Base-by-base conservation (phyloP, 2,113 vertebrate genomes). In the Reinhardtius hippoglossoides region DNA sequence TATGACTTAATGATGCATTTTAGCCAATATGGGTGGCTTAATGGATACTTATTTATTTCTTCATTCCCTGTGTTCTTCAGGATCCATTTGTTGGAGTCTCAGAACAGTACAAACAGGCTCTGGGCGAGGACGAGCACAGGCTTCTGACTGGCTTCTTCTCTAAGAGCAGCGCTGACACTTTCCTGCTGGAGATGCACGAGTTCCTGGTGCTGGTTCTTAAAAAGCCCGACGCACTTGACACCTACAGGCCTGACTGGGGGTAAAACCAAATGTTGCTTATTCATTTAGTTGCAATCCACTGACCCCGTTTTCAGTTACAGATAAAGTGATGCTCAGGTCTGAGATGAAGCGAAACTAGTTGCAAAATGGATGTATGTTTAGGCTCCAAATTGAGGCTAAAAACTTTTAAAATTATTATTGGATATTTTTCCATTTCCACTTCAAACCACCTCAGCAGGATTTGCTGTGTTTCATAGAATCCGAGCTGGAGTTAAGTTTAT, bases 131-230 rank as follows among this genome's bases (percentile, higher is more conserved):
- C 1, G 68, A 92, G 0, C 76, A 82, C 9, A 89, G 83, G 60
- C 91, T 93, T 37, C 96, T 99, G 48, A 90, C 81, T 6, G 44
- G 78, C 0, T 99, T 96, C 92, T 94, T 97, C 27, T 89, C 93
- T 0, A 94, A 95, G 71, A 83, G 82, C 5, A 90, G 92, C 2
- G 88, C 96, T n/a, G 96, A 98, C 48, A 31, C 67, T 40, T 97
- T 99, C 87, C 91, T 98, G 57, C 88, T 97, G 84, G 96, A 99
- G 90, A 95, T 99, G 78, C 97, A 98, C 0, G 96, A 99, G 83
- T 95, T 98, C 91, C 95, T 99, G 4, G 2, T 95, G 74, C 78
- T 99, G 71, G 94, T 81, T 56, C 92, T 98, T 44, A 96, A 93
- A 80, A 86, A 23, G 13, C 71, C 89, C 16, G 80, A 40, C 0